phyloP scores from a whole-genome alignment of 2,797 vertebrate species.

The Lemur catta region DNA sequence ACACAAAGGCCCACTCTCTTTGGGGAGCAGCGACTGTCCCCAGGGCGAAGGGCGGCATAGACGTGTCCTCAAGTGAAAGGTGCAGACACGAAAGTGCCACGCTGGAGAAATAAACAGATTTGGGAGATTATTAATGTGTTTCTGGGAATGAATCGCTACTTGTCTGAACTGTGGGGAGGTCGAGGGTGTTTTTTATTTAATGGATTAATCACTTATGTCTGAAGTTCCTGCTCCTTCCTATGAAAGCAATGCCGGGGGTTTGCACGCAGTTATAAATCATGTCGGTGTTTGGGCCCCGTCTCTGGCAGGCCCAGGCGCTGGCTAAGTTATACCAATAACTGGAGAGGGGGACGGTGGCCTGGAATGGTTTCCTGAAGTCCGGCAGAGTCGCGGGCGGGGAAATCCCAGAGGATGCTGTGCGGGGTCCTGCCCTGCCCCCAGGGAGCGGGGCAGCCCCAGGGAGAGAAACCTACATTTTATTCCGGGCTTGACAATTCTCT shows the following conservation, averaged over 20 bases:
- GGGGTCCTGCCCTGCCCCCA: neutral
- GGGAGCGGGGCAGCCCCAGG: neutral
- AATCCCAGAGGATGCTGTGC: neutral
- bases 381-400: neutral
- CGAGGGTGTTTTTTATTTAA: conserved; percentile 64
- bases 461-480: neutral
- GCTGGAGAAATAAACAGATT: conserved; percentile 40
- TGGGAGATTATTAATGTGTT: conserved; percentile 41
- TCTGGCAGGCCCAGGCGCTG: neutral
- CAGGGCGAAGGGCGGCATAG: neutral
- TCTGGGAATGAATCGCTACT: conserved; percentile 19
- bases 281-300: neutral
- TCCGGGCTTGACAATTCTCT: neutral
- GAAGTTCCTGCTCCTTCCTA: conserved; percentile 25
- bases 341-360: neutral
- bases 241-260: neutral
- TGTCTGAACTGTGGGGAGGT: conserved; percentile 56
- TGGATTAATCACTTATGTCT: conserved; percentile 70
- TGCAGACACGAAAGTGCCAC: neutral
- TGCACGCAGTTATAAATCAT: conserved; percentile 61
- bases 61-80: conserved; percentile 3
- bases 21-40: neutral
- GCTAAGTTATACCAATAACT: neutral
- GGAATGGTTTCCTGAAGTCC: neutral
- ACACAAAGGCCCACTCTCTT: neutral